Evolutionary conservation across 2,797 vertebrate species (phyloP).

Genomic region (Rhodeus uyekii): DNA sequence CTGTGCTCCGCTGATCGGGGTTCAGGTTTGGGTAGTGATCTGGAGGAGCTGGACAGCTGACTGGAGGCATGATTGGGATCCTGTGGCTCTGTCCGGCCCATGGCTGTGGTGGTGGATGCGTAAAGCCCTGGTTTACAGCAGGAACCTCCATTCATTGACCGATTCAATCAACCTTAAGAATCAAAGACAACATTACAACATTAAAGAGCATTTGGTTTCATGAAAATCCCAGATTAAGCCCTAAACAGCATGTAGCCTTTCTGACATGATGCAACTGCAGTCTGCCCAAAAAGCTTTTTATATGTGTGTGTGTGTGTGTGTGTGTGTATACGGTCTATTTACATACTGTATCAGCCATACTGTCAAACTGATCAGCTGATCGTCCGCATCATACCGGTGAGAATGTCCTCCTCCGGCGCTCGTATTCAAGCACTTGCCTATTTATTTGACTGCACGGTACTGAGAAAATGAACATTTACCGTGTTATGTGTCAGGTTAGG

Average conservation of each 20-base stretch:
- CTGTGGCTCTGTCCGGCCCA: not conserved
- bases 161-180: constrained; percentile 6
- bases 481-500: not conserved
- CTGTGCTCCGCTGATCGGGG: not conserved
- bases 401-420: not conserved
- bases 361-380: constrained; percentile 15
- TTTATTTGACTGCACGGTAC: not conserved
- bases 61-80: not conserved
- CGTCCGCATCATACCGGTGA: not conserved
- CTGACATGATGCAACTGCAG: not conserved
- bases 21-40: not conserved
- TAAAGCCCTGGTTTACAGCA: not conserved
- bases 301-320: too few relatives aligned
- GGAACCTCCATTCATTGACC: constrained; percentile 27
- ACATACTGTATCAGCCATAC: not conserved
- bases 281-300: not conserved
- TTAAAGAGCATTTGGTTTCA: not conserved
- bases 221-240: not conserved
- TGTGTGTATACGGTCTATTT: not conserved
- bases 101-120: not conserved
- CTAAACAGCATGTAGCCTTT: not conserved
- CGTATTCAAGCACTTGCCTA: not conserved
- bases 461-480: not conserved
- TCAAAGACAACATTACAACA: not conserved
- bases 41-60: not conserved